A percentile compares a stretch with the other conserved stretches of the same genome.
Conservation (phyloP, 2,888 invertebrate genomes). For the Tryphoninae sp. region DNA sequence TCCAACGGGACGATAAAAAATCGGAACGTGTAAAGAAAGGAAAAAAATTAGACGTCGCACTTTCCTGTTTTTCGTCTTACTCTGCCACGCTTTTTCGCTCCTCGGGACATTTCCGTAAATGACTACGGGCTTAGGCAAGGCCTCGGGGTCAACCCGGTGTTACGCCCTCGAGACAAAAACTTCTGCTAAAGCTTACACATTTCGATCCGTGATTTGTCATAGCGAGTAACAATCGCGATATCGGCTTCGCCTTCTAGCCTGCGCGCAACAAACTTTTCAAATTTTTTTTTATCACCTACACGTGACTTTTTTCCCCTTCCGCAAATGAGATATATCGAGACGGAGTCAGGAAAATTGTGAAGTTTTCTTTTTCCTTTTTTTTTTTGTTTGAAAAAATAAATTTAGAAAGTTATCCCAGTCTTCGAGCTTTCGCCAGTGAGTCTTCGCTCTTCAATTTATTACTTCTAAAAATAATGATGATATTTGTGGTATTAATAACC, state of each 20-base stretch:
- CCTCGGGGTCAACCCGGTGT: conserved; percentile 10
- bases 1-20: conserved; percentile 44
- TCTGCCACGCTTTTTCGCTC: background rate
- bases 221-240: conserved; percentile 22
- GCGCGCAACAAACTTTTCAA: conserved; percentile 49
- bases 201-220: conserved; percentile 51
- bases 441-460: conserved; percentile 4
- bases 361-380: conserved; percentile 15
- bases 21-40: conserved; percentile 42
- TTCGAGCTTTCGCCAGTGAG: conserved; percentile 8
- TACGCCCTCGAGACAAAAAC: conserved; percentile 14
- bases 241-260: background rate
- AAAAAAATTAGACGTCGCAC: conserved; percentile 51
- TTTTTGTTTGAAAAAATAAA: background rate
- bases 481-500: background rate
- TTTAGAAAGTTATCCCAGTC: background rate
- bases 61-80: conserved; percentile 23
- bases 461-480: background rate
- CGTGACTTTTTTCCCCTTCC: conserved; percentile 27
- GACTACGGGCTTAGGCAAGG: background rate
- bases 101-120: conserved; percentile 13
- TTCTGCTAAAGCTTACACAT: conserved; percentile 12
- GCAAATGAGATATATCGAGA: background rate
- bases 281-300: conserved; percentile 45
- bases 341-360: background rate